Conservation (phyloP, 2,113 vertebrate species). For the Calidris pygmaea region DNA sequence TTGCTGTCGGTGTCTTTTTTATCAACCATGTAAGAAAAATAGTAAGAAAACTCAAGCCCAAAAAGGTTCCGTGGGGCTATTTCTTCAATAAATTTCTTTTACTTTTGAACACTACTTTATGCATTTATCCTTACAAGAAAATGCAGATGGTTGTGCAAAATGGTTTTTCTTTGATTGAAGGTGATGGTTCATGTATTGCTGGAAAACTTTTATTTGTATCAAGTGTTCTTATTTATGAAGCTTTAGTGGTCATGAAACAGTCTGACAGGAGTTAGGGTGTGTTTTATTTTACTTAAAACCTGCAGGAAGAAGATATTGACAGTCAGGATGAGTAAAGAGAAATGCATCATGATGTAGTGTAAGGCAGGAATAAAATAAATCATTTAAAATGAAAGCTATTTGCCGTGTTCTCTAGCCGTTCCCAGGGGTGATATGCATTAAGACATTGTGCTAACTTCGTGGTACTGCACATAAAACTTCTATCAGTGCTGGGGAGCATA, state of each 20-base stretch:
- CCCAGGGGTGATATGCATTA: not conserved
- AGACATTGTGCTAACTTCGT: not conserved
- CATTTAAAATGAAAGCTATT: not conserved
- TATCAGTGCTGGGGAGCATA: not conserved
- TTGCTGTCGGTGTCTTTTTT: not conserved
- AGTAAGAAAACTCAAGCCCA: not conserved
- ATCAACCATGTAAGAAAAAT: not conserved
- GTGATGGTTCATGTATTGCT: not conserved
- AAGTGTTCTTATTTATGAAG: not conserved
- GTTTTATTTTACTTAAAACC: constrained; percentile 11
- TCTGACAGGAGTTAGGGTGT: not conserved
- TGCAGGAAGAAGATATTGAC: not conserved
- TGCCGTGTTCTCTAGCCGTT: not conserved
- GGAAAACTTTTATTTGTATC: not conserved
- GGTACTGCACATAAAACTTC: not conserved
- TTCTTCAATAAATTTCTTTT: not conserved
- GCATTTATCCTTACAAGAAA: not conserved
- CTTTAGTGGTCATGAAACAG: not conserved
- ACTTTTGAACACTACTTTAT: not conserved
- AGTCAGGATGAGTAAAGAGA: not conserved
- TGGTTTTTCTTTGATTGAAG: not conserved
- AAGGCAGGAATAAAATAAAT: constrained; percentile 12
- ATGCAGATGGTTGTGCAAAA: not conserved
- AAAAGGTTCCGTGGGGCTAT: not conserved
- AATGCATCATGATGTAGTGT: not conserved